Evolutionary conservation across 2,113 vertebrate species (phyloP).

Genomic region (Planiliza haematocheilus): DNA sequence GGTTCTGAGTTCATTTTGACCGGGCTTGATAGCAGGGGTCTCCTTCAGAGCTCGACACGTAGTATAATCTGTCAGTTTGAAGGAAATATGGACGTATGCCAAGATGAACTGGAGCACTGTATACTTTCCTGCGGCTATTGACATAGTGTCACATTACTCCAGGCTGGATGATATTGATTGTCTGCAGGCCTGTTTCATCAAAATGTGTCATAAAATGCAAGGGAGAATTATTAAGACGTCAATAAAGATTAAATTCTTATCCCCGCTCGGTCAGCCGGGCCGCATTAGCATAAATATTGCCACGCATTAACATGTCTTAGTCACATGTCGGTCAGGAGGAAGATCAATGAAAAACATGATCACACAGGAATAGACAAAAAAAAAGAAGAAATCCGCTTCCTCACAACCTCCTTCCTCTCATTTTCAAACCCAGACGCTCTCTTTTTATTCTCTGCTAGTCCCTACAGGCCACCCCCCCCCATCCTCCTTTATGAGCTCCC

Average conservation of each 20-base stretch:
- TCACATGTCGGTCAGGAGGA: constrained; percentile 65
- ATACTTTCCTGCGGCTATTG: constrained; percentile 52
- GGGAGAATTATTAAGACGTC: constrained; percentile 69
- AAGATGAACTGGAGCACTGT: constrained; percentile 51
- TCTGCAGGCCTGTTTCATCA: constrained; percentile 63
- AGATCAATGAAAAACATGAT: constrained; percentile 74
- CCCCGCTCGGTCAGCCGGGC: constrained; percentile 35
- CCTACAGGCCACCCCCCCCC: constrained; percentile 45
- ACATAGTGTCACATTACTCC: constrained; percentile 62
- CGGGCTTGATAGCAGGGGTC: not conserved
- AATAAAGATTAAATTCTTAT: constrained; percentile 74
- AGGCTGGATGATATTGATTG: constrained; percentile 60
- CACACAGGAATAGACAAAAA: constrained; percentile 33
- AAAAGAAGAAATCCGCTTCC: constrained; percentile 49
- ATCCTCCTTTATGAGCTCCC: constrained; percentile 8
- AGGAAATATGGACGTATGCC: constrained; percentile 62
- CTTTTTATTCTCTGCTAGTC: constrained; percentile 60
- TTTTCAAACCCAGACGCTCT: constrained; percentile 57
- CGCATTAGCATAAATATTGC: constrained; percentile 69
- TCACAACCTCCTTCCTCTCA: constrained; percentile 37
- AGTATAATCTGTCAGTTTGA: constrained; percentile 54
- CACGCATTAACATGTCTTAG: constrained; percentile 63
- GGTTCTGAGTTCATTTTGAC: constrained; percentile 60
- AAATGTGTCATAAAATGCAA: constrained; percentile 61
- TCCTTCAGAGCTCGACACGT: constrained; percentile 7